phyloP scores from a whole-genome alignment of 2,797 vertebrate genomes.

The Eleutherodactylus coqui region DNA sequence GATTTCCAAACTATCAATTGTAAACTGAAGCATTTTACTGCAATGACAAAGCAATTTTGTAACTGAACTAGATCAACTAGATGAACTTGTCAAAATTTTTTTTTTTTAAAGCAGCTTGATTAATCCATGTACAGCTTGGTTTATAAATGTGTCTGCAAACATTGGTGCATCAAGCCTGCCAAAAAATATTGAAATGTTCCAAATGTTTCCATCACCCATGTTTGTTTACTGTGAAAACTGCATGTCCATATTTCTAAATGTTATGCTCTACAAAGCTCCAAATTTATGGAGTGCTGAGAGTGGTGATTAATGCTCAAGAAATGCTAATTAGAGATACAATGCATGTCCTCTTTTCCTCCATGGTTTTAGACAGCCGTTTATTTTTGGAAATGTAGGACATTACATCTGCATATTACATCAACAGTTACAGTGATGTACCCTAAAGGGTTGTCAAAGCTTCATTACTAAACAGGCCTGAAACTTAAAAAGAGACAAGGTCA shows the following conservation, averaged over 20 bases:
- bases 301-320: background rate
- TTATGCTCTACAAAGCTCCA: background rate
- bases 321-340: background rate
- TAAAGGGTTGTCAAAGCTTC: background rate
- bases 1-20: too few species aligned
- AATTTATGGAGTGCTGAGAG: background rate
- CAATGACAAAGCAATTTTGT: background rate
- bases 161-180: constrained; percentile 29
- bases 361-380: background rate
- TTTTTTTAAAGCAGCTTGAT: constrained; percentile 16
- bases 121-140: constrained; percentile 35
- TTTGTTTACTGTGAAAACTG: constrained; percentile 12
- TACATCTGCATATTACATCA: background rate
- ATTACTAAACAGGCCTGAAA: background rate
- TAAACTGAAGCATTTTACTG: background rate
- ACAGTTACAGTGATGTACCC: background rate
- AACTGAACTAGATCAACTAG: background rate
- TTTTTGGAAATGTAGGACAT: constrained; percentile 3
- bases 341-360: background rate
- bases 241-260: background rate
- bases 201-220: constrained; percentile 39
- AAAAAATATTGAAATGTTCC: constrained; percentile 42
- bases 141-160: constrained; percentile 46
- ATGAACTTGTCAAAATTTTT: too few species aligned
- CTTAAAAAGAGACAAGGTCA: background rate